Base-by-base conservation (phyloP, 2,113 vertebrate species). In the Climacteris rufus region DNA sequence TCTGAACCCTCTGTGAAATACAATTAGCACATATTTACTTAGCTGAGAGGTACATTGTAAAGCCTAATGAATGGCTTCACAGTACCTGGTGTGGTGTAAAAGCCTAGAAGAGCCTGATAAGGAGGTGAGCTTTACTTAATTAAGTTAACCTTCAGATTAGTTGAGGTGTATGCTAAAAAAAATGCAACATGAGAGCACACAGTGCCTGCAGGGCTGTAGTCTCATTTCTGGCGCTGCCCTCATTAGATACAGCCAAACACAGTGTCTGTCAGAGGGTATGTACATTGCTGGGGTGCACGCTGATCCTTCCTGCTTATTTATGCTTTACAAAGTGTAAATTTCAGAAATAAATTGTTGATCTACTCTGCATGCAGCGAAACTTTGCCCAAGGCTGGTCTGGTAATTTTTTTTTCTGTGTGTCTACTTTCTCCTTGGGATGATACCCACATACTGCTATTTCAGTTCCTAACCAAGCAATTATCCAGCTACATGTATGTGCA, bases 241-340 rank as follows among this genome's bases (percentile, higher is more conserved):
- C 68, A 54, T 90, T 77, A 94, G 35, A 78, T 25, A 16, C 4
- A 70, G 71, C 54, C 75, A 74, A 82, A 53, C 1, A 3, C 65
- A 39, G 35, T 54, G 15, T 69, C 75, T 49, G 30, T 84, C 54
- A 22, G 68, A 90, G 75, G 47, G 47, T 69, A 37, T 47, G 71
- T 82, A 31, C 53, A 13, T 93, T 96, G 74, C 77, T 87, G 31
- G 28, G 52, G 17, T 52, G 27, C 89, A 42, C 0, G 15, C 81
- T 82, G 87, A 74, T 94, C 76, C 47, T 93, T 59, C 68, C 82
- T 87, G 60, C 90, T 83, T 92, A 78, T 86, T 96, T 88, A 81
- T 95, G 76, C 90, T 87, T 92, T 93, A 78, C 96, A 94, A 88
- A 93, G 90, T 71, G 65, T 90, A 75, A 81, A 83, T 96, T 96